phyloP scores from a whole-genome alignment of 2,888 invertebrate species.

The Allacma fusca region DNA sequence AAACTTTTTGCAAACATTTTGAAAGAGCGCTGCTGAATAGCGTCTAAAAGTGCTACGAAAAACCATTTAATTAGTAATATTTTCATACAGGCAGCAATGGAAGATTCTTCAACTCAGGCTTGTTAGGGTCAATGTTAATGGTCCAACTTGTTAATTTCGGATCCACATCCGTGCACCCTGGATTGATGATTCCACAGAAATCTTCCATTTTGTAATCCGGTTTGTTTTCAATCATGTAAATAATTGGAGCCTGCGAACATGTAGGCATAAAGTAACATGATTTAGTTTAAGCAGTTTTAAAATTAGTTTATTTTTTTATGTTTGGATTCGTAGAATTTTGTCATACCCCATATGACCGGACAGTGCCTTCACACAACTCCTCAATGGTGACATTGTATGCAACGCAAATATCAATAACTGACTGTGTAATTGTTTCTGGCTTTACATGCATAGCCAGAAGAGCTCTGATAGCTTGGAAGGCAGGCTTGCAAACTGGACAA shows the following conservation, averaged over 20 bases:
- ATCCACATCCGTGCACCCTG: conserved; percentile 31
- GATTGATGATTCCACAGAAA: conserved; percentile 69
- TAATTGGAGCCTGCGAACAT: too few species aligned
- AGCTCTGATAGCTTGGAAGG: conserved; percentile 6
- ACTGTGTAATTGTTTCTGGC: conserved; percentile 23
- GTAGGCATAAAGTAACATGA: too few species aligned
- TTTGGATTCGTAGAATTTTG: too few species aligned
- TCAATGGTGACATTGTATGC: conserved; percentile 42
- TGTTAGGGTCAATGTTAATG: conserved; percentile 38
- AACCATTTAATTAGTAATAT: too few species aligned
- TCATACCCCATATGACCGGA: conserved; percentile 50
- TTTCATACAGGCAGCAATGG: conserved; percentile 41
- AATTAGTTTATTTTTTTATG: too few species aligned
- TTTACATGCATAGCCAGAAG: background rate
- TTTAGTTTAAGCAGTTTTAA: too few species aligned
- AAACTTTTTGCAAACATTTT: too few species aligned
- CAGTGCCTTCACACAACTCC: conserved; percentile 52
- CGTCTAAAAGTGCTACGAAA: too few species aligned
- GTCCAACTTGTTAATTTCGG: conserved; percentile 46
- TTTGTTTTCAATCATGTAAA: conserved; percentile 70
- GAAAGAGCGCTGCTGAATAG: too few species aligned
- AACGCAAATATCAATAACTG: conserved; percentile 45
- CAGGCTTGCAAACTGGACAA: conserved; percentile 42
- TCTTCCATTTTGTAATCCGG: conserved; percentile 68
- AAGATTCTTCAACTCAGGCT: conserved; percentile 32